Evolutionary conservation across 2,888 invertebrate genomes (phyloP).

Genomic region (Parnassius smintheus): DNA sequence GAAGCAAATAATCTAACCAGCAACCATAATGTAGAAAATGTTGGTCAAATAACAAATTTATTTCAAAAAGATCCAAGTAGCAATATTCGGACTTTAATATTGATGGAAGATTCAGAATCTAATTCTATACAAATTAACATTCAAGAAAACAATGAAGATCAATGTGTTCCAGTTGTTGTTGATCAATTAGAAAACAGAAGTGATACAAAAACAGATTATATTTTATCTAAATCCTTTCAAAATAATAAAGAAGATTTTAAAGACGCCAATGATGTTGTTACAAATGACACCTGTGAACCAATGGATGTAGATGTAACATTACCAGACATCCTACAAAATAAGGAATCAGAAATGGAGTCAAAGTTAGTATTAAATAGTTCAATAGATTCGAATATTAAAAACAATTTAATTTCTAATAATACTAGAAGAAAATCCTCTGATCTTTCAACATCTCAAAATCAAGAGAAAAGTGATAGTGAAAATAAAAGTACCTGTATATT

Average conservation of each 20-base stretch:
- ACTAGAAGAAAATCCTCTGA: slow-evolving; percentile 41
- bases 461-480: slow-evolving; percentile 46
- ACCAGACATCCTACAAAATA: slow-evolving; percentile 50
- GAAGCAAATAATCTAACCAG: background rate
- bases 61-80: slow-evolving; percentile 47
- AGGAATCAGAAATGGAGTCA: slow-evolving; percentile 27
- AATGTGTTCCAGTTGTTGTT: slow-evolving; percentile 63
- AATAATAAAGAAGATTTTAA: slow-evolving; percentile 21
- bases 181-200: slow-evolving; percentile 33
- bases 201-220: slow-evolving; percentile 3
- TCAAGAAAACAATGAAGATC: slow-evolving; percentile 49
- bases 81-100: slow-evolving; percentile 44
- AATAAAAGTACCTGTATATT: slow-evolving; percentile 61
- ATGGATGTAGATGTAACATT: slow-evolving; percentile 75
- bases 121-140: slow-evolving; percentile 43
- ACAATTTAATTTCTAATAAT: slow-evolving; percentile 32
- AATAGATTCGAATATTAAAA: slow-evolving; percentile 17
- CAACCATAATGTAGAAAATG: slow-evolving; percentile 28
- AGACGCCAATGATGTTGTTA: slow-evolving; percentile 7
- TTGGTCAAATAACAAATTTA: slow-evolving; percentile 40
- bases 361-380: slow-evolving; percentile 11
- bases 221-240: slow-evolving; percentile 15
- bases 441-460: slow-evolving; percentile 37
- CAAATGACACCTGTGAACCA: slow-evolving; percentile 59
- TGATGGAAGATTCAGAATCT: slow-evolving; percentile 63